Base-by-base conservation (phyloP, 2,797 vertebrate genomes). In the Spea hammondii region DNA sequence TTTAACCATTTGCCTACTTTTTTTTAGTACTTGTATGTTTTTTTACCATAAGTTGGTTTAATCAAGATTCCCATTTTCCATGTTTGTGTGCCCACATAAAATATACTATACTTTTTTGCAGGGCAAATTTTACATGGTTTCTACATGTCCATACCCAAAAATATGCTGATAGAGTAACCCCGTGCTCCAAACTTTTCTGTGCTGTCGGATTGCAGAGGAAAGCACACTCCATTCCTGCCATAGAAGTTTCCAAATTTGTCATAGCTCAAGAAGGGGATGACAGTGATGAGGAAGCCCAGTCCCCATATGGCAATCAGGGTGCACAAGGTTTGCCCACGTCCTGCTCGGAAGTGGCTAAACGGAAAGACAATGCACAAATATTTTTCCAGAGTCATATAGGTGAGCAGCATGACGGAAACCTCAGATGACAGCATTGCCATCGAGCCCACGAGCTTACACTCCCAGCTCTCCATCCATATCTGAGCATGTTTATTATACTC, bases 321-420 rank as follows among this genome's bases (percentile, higher is more conserved):
- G 0, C 53, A 84, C 13, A 89, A 64, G 0, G 90, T 91, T 80
- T 88, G 88, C 64, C 86, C 85, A 60, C 84, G 86, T 45, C 91
- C 86, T 0, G 85, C 83, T 1, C 83, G 79, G 82, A 84, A 87
- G 77, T 84, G 85, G 72, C 86, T 89, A 82, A 91, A 91, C 0
- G 89, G 91, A 81, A 90, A 90, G 17, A 90, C 88, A 1, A 92
- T 86, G 83, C 85, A 89, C 69, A 89, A 79, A 71, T 89, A 91
- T 75, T 92, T 92, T 82, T 91, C 89, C 71, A 91, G 48, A 2
- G 89, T 91, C 88, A 89, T 85, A 79, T 91, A 91, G 5, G 90
- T 90, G 49, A 92, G 81, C 75, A 90, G 82, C 84, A 92, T 86
- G 75, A 90, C 88, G 0, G 91, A 91, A 17, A 91, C 89, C 77